Percentiles rank a stretch among this genome's conserved stretches.
Conservation (phyloP, 1,140 invertebrate genomes). For the Proctacanthus coquilletti region DNA sequence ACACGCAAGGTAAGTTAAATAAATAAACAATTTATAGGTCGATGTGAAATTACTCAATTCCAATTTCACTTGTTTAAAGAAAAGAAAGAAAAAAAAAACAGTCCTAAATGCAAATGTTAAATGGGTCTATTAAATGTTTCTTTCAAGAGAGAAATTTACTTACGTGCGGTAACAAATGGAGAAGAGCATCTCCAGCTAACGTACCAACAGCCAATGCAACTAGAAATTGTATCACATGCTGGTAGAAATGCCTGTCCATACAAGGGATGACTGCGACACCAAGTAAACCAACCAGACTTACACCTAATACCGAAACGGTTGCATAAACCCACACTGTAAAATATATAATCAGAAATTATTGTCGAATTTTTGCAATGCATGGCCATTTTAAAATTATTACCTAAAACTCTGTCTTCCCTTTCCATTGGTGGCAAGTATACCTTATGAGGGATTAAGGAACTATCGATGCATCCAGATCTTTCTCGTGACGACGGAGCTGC, state of each 20-base stretch:
- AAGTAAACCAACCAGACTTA: conserved; percentile 69
- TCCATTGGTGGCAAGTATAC: background rate
- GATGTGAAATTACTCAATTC: too few species aligned
- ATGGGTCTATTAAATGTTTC: too few species aligned
- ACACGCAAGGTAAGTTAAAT: too few species aligned
- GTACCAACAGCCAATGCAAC: conserved; percentile 85
- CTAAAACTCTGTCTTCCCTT: conserved; percentile 13
- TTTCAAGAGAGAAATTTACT: too few species aligned
- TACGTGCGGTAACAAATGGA: conserved; percentile 86
- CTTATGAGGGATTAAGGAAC: too few species aligned
- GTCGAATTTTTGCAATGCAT: too few species aligned
- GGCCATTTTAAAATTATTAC: too few species aligned
- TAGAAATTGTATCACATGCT: conserved; percentile 78
- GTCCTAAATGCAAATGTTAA: too few species aligned
- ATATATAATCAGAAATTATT: conserved; percentile 6
- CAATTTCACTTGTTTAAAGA: too few species aligned
- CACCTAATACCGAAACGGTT: conserved; percentile 59
- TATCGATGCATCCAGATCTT: conserved; percentile 37
- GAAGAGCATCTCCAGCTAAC: conserved; percentile 75
- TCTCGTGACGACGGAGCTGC: conserved; percentile 34
- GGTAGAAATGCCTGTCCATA: conserved; percentile 79
- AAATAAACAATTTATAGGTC: too few species aligned
- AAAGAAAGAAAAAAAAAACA: too few species aligned
- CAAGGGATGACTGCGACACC: conserved; percentile 75
- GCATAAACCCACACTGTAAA: conserved; percentile 68